Base-by-base conservation (phyloP, 1,140 invertebrate species). In the Trichonephila clavipes region DNA sequence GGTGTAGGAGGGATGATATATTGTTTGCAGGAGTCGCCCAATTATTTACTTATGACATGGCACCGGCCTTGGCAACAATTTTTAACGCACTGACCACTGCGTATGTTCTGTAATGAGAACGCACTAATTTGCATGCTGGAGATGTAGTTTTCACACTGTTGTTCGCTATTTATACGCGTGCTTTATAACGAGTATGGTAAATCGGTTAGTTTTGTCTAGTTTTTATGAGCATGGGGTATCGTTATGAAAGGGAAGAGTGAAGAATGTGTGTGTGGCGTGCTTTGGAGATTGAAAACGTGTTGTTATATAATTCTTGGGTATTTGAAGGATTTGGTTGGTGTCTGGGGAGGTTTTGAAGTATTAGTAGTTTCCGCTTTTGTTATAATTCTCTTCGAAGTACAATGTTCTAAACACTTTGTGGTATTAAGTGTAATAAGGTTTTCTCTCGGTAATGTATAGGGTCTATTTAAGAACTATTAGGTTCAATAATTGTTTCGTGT, bases 21-120 rank as follows among this genome's bases (percentile, higher is more conserved):
- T 69, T 24, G 66, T 69, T 3, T 69, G 66, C 66, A 28, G 66
- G 24, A 14, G 10, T 69, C 66, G 10, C n/a, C 66, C 66, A 28
- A 69, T 69, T 69, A 69, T 69, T 69, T 69, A 69, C 66, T 69
- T 69, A 69, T 69, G 66, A 69, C 66, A 69, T 69, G 66, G n/a
- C 66, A 14, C n/a, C 10, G 66, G 66, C 66, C 66, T 69, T 69
- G 66, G 24, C n/a, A 69, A 14, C 66, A 69, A 69, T 69, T 69
- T 69, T 69, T 69, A 69, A 69, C 66, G 10, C 66, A 12, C n/a
- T 24, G 66, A 69, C 24, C 10, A 24, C 66, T 21, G 10, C n/a
- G n/a, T 69, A 24, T 7, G 24, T n/a, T 24, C n/a, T n/a, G n/a
- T 69, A 69, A 69, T 69, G 66, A 69, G 66, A 14, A 69, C 24